phyloP scores from a whole-genome alignment of 2,888 invertebrate genomes.

The Hirtodrosophila histrioides region DNA sequence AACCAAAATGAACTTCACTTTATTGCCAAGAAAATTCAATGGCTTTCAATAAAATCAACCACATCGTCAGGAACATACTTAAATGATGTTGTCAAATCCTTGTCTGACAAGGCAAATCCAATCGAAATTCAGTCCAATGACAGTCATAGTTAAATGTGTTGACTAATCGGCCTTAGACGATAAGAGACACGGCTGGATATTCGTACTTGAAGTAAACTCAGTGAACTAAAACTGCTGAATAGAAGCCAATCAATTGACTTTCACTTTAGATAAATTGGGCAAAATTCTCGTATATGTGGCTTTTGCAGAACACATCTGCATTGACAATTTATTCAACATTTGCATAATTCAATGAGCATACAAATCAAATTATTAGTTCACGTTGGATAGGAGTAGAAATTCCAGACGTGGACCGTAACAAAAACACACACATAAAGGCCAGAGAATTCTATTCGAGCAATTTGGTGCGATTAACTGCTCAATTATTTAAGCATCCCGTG shows the following conservation, averaged over 20 bases:
- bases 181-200: slow-evolving; percentile 24
- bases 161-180: slow-evolving; percentile 56
- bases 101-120: slow-evolving; percentile 39
- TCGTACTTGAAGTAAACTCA: neutral
- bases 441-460: slow-evolving; percentile 69
- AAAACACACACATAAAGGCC: slow-evolving; percentile 11
- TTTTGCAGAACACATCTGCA: slow-evolving; percentile 50
- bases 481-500: slow-evolving; percentile 72
- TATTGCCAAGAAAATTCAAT: slow-evolving; percentile 22
- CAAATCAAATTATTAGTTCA: slow-evolving; percentile 63
- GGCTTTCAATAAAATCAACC: slow-evolving; percentile 33
- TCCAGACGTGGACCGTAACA: slow-evolving; percentile 10
- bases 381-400: slow-evolving; percentile 20
- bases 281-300: slow-evolving; percentile 11
- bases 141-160: slow-evolving; percentile 40
- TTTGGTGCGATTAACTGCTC: slow-evolving; percentile 78
- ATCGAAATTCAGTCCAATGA: slow-evolving; percentile 19
- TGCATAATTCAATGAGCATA: slow-evolving; percentile 76
- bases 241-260: slow-evolving; percentile 66
- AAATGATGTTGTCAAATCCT: slow-evolving; percentile 32
- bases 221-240: slow-evolving; percentile 53
- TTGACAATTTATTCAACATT: slow-evolving; percentile 63
- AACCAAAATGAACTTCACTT: slow-evolving; percentile 2
- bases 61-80: slow-evolving; percentile 20
- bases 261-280: slow-evolving; percentile 58